A percentile compares a stretch with the other conserved stretches of the same genome.
These are phyloP conservation scores for Plodia interpunctella DNA, from an alignment of 1,140 invertebrate genomes.

Conservation along the genomic window DNA sequence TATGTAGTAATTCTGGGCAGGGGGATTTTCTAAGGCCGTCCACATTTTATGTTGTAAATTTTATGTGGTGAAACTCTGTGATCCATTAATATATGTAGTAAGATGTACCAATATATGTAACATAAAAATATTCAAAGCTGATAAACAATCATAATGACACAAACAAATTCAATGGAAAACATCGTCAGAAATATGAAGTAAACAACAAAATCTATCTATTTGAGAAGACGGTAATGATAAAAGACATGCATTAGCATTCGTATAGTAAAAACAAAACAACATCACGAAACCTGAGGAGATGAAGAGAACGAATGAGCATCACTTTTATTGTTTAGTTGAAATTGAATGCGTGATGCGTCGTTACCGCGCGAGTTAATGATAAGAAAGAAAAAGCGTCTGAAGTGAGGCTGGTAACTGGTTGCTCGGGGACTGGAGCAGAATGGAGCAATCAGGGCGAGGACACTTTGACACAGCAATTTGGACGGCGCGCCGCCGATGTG, in stretches of 20 bases:
- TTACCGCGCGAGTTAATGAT: slow-evolving; percentile 39
- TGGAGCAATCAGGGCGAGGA: slow-evolving; percentile 71
- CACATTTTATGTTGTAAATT: neutral
- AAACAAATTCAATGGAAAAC: too few relatives aligned
- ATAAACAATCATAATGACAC: too few relatives aligned
- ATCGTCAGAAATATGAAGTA: too few relatives aligned
- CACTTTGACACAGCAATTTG: slow-evolving; percentile 73
- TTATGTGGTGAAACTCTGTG: too few relatives aligned
- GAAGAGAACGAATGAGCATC: neutral
- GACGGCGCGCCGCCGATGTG: slow-evolving; percentile 57
- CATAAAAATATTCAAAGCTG: too few relatives aligned
- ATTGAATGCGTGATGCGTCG: slow-evolving; percentile 3
- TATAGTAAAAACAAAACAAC: neutral
- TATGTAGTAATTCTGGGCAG: too few relatives aligned
- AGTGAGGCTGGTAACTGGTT: slow-evolving; percentile 37
- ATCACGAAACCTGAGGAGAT: neutral
- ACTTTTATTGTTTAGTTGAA: slow-evolving; percentile 6
- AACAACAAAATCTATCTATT: neutral
- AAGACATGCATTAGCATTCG: neutral
- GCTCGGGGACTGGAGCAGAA: slow-evolving; percentile 51
- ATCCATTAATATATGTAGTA: too few relatives aligned
- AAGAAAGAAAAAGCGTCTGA: slow-evolving; percentile 54
- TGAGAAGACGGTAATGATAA: neutral
- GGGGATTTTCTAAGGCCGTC: too few relatives aligned
- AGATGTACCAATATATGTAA: too few relatives aligned